Evolutionary conservation across 2,797 vertebrate species (phyloP).

Genomic region (Cyprinella venusta): DNA sequence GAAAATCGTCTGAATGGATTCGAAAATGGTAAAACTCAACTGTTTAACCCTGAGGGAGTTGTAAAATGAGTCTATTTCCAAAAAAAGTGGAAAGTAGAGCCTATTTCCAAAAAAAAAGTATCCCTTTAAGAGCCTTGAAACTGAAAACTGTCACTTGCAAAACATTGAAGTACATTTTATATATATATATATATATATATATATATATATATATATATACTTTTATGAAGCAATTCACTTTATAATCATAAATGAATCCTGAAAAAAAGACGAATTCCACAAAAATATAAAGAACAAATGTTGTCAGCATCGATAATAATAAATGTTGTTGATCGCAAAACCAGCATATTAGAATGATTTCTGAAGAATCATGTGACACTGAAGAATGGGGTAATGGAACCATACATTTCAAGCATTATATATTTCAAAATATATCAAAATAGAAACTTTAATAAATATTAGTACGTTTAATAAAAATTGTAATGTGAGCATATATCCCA

Average conservation of each 20-base stretch:
- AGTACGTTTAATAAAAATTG: not conserved
- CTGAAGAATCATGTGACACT: constrained; percentile 2
- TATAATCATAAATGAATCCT: not conserved
- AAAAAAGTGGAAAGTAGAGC: too few relatives aligned
- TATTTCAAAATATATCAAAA: not conserved
- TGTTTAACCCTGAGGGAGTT: too few relatives aligned
- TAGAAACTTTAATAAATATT: not conserved
- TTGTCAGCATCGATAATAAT: not conserved
- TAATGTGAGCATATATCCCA: not conserved
- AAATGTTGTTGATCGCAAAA: not conserved
- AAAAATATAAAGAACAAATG: not conserved
- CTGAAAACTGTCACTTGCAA: not conserved
- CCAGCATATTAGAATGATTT: not conserved
- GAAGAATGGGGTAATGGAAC: not conserved
- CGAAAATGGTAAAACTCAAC: too few relatives aligned
- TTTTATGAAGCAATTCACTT: not conserved
- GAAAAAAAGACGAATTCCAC: not conserved
- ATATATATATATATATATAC: too few relatives aligned
- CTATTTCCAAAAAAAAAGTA: too few relatives aligned
- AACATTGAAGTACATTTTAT: not conserved
- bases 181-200: too few relatives aligned
- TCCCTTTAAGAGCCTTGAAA: not conserved
- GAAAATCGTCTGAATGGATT: too few relatives aligned
- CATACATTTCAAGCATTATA: too few relatives aligned
- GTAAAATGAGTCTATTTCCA: too few relatives aligned